Percentiles rank a stretch among this genome's conserved stretches.
Evolutionary conservation across 2,797 vertebrate genomes (phyloP).

Genomic region (Enteromius mattozi): DNA sequence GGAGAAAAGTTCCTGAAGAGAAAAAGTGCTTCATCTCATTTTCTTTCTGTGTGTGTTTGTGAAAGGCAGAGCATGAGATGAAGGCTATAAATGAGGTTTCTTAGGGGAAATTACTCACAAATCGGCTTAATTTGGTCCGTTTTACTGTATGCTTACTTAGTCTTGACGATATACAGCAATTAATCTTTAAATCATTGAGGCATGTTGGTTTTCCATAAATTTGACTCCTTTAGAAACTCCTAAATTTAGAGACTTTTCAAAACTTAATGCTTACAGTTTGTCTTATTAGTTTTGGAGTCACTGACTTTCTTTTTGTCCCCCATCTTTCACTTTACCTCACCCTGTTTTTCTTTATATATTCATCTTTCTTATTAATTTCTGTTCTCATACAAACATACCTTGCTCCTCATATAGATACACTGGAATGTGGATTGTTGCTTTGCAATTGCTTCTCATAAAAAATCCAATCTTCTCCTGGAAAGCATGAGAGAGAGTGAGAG

Average conservation of each 20-base stretch:
- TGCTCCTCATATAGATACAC: not conserved
- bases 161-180: not conserved
- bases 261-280: not conserved
- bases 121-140: not conserved
- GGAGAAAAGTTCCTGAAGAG: constrained; percentile 35
- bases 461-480: constrained; percentile 7
- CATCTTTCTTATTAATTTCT: not conserved
- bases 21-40: constrained; percentile 11
- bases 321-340: not conserved
- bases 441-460: constrained; percentile 19
- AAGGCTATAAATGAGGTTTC: not conserved
- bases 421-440: constrained; percentile 18
- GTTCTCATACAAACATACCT: not conserved
- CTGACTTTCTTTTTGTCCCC: not conserved
- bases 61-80: not conserved
- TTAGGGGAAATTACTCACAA: not conserved
- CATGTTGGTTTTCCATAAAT: not conserved
- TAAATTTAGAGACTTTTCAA: not conserved
- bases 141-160: not conserved
- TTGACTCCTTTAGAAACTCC: not conserved
- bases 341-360: not conserved
- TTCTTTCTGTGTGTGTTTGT: constrained; percentile 9
- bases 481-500: not conserved
- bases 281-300: not conserved
- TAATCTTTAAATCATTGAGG: not conserved